These are phyloP conservation scores for Brachyalestes nurse DNA, from an alignment of 2,797 vertebrate genomes.

Conservation along the genomic window DNA sequence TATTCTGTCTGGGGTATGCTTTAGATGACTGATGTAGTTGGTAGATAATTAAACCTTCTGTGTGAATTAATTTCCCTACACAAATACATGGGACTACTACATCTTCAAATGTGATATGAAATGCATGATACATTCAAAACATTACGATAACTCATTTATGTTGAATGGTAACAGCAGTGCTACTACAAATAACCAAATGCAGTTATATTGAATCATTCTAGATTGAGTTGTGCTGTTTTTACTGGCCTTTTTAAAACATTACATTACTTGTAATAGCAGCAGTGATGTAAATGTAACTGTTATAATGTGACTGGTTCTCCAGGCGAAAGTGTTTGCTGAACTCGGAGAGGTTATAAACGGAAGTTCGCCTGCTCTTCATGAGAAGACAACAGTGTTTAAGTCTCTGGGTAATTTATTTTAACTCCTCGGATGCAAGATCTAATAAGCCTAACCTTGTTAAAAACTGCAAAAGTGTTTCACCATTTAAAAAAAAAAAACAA, in stretches of 20 bases:
- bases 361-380: constrained; percentile 80
- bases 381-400: constrained; percentile 95
- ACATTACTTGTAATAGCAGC: not conserved
- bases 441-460: too few species aligned
- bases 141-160: too few species aligned
- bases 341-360: constrained; percentile 91
- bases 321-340: constrained; percentile 91
- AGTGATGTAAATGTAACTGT: not conserved
- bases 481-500: too few species aligned
- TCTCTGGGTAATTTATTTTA: constrained; percentile 84
- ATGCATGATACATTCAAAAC: too few species aligned
- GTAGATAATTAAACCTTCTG: not conserved
- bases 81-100: too few species aligned
- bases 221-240: not conserved
- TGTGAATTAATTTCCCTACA: too few species aligned
- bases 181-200: too few species aligned
- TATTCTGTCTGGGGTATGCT: constrained; percentile 87
- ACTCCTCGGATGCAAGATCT: not conserved
- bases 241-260: not conserved
- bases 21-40: not conserved
- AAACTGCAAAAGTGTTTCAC: too few species aligned
- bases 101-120: too few species aligned
- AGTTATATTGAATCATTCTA: too few species aligned
- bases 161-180: too few species aligned
- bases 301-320: too few species aligned